Evolutionary conservation across 2,888 invertebrate species (phyloP), one percentile per base, ranked within the genome.

Genomic region (Agonopterix heracliana): DNA sequence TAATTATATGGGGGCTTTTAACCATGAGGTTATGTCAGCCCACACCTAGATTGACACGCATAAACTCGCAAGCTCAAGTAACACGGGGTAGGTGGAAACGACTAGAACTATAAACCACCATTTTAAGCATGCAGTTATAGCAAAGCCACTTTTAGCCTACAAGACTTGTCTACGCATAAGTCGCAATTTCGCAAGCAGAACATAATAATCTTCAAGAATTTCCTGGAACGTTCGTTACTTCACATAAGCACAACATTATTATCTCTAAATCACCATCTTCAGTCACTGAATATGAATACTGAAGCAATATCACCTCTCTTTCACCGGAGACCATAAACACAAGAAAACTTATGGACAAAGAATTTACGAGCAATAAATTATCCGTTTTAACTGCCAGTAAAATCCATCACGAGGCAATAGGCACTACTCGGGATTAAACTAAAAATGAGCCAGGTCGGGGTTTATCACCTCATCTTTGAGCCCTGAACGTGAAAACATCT

Each of bases 291-390:
- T 26, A 26, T 26, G 26, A 26, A 26, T 26, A 26, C 26, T 26
- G 26, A 26, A 26, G 26, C 26, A 26, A 26, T 26, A 26, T 26
- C 7, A 26, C 26, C 26, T 4, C 12, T 46, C 40, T 40, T 40
- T 41, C 41, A 34, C 46, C 12, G 13, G 38, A 41, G 34, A 40
- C 2, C 47, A 35, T 47, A 47, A 47, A 47, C 42, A 47, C 35
- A 42, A 13, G 47, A 47, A 47, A 42, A 38, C 38, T 38, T 38
- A 38, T 38, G 47, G 47, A 43, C 41, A 41, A 34, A 14, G 45
- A 45, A 44, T 49, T 52, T 52, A 52, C 44, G 46, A 44, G 47
- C 52, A 3, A 47, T 52, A 52, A 52, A 47, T 52, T 52, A 52
- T 52, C 41, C 45, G 47, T 40, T 47, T 52, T 52, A 52, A 52